A percentile compares a stretch with the other conserved stretches of the same genome.
These are phyloP conservation scores for Petrolisthes cinctipes DNA, from an alignment of 2,888 invertebrate genomes.

Conservation along the genomic window DNA sequence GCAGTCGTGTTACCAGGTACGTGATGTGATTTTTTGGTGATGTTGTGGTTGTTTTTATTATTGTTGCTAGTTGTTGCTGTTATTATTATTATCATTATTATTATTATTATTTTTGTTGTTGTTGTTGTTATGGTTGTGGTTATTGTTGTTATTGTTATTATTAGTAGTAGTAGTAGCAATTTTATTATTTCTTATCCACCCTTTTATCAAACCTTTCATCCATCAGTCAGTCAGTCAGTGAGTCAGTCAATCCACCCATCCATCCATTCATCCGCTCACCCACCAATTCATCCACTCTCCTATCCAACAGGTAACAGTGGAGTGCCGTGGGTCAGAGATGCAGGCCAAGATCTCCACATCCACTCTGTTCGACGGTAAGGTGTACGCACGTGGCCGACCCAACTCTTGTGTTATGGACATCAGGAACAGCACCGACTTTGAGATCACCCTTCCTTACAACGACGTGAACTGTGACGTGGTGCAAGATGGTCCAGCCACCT, in stretches of 20 bases:
- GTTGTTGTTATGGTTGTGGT: too few relatives aligned
- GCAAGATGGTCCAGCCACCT: slow-evolving; percentile 67
- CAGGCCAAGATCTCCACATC: slow-evolving; percentile 70
- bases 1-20: slow-evolving; percentile 70
- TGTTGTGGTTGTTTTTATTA: not conserved
- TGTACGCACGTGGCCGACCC: slow-evolving; percentile 71
- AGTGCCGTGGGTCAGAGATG: slow-evolving; percentile 71
- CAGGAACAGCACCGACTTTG: slow-evolving; percentile 69
- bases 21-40: slow-evolving; percentile 14
- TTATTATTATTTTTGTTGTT: not conserved
- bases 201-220: not conserved
- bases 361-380: slow-evolving; percentile 71
- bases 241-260: not conserved
- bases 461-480: slow-evolving; percentile 71
- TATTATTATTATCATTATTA: slow-evolving; percentile 18
- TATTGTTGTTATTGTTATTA: not conserved
- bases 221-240: not conserved
- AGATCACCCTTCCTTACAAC: slow-evolving; percentile 70
- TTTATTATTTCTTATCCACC: not conserved
- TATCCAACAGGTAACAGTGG: slow-evolving; percentile 68
- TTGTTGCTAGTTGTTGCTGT: not conserved
- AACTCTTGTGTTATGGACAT: slow-evolving; percentile 71
- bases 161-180: not conserved
- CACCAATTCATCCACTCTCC: not conserved
- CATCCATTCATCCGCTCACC: too few relatives aligned